Evolutionary conservation across 2,888 invertebrate species (phyloP).

Genomic region (Epinotia ramella): DNA sequence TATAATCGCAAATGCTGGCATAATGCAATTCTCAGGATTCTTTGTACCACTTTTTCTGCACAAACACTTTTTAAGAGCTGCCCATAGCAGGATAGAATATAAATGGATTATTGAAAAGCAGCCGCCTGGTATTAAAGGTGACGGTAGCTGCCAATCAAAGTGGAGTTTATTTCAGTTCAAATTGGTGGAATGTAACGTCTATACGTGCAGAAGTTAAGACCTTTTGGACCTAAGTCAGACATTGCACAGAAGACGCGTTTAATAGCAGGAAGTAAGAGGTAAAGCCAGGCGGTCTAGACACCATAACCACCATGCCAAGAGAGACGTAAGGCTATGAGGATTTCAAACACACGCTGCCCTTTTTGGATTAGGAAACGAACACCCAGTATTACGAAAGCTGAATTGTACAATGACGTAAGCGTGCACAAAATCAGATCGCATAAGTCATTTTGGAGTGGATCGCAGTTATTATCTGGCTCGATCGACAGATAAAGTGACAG

Average conservation of each 20-base stretch:
- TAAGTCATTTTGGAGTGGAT: not conserved
- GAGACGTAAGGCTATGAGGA: not conserved
- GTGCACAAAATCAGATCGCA: not conserved
- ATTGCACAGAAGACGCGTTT: slow-evolving; percentile 28
- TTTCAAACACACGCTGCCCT: not conserved
- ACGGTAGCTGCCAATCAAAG: slow-evolving; percentile 31
- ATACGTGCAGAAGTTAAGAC: not conserved
- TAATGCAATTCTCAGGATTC: not conserved
- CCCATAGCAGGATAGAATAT: slow-evolving; percentile 2
- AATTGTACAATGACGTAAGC: slow-evolving; percentile 3
- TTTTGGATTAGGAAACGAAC: not conserved
- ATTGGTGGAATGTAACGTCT: not conserved
- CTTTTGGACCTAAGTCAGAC: slow-evolving; percentile 9
- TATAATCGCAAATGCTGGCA: not conserved
- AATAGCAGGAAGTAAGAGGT: slow-evolving; percentile 33
- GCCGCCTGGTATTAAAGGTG: slow-evolving; percentile 4
- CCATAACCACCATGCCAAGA: not conserved
- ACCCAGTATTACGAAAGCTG: not conserved
- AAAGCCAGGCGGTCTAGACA: slow-evolving; percentile 35
- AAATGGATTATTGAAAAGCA: slow-evolving; percentile 21
- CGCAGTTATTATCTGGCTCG: slow-evolving; percentile 20
- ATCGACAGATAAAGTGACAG: slow-evolving; percentile 31
- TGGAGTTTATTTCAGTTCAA: not conserved
- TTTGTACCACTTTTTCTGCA: not conserved
- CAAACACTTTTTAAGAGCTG: not conserved